phyloP scores from a whole-genome alignment of 2,888 invertebrate genomes.

The Campaea margaritaria region DNA sequence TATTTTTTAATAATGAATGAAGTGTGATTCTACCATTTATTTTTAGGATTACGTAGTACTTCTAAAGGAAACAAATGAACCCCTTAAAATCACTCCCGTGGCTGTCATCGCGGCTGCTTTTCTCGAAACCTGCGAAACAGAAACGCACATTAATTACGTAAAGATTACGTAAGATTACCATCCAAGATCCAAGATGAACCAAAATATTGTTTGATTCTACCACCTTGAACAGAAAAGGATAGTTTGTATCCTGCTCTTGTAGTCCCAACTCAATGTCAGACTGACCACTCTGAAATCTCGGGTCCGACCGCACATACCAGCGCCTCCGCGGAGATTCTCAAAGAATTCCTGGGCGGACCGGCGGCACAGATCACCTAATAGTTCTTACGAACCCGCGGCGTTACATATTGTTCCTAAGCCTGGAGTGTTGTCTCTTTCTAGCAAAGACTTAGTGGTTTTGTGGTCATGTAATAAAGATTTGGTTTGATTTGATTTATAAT shows the following conservation, averaged over 20 bases:
- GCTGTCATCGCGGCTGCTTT: no score
- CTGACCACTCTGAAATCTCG: constrained; percentile 76
- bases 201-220: background rate
- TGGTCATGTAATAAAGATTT: background rate
- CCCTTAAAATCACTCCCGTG: no score
- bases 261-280: constrained; percentile 66
- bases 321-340: constrained; percentile 62
- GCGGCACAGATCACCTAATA: no score
- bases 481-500: constrained; percentile 28
- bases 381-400: no score
- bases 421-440: constrained; percentile 54
- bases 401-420: constrained; percentile 16
- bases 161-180: no score
- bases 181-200: background rate
- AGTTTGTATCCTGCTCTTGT: constrained; percentile 30
- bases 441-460: constrained; percentile 35
- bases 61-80: no score
- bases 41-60: no score
- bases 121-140: no score
- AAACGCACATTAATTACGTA: no score
- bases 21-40: no score
- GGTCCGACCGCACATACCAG: constrained; percentile 74
- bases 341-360: constrained; percentile 66
- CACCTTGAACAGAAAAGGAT: background rate
- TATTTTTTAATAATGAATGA: no score